Evolutionary conservation across 2,113 vertebrate genomes (phyloP).

Genomic region (Zapornia atra): DNA sequence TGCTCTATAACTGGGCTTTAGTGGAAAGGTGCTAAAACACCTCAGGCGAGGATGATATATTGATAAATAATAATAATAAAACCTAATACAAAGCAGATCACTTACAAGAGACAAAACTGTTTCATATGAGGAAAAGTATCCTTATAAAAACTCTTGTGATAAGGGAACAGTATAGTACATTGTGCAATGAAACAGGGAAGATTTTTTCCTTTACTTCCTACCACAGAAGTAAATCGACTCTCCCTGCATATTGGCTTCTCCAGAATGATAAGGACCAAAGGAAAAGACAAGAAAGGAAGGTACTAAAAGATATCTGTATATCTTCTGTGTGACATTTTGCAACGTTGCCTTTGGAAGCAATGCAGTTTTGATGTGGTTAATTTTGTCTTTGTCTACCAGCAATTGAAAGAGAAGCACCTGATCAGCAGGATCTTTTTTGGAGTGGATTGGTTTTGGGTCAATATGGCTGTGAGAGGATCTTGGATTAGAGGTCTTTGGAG

Average conservation of each 20-base stretch:
- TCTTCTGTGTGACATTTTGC: background rate
- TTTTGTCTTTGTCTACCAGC: background rate
- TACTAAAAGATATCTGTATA: background rate
- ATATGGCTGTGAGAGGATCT: background rate
- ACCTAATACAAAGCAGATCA: background rate
- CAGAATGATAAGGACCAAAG: background rate
- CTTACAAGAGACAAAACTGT: background rate
- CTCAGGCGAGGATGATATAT: background rate
- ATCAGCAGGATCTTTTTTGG: background rate
- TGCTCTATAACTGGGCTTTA: background rate
- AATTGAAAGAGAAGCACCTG: background rate
- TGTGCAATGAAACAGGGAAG: background rate
- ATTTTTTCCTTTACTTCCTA: background rate
- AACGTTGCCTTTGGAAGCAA: background rate
- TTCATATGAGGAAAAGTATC: background rate
- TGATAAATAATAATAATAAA: background rate
- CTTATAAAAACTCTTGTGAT: background rate
- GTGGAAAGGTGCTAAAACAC: background rate
- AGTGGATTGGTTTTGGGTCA: background rate
- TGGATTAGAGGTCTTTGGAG: background rate
- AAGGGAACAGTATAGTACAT: background rate
- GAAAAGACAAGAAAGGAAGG: background rate
- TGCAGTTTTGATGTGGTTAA: background rate
- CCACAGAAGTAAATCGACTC: background rate
- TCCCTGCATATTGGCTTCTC: background rate